Evolutionary conservation across 1,140 invertebrate species (phyloP).

Genomic region (Agrypnia vestita): DNA sequence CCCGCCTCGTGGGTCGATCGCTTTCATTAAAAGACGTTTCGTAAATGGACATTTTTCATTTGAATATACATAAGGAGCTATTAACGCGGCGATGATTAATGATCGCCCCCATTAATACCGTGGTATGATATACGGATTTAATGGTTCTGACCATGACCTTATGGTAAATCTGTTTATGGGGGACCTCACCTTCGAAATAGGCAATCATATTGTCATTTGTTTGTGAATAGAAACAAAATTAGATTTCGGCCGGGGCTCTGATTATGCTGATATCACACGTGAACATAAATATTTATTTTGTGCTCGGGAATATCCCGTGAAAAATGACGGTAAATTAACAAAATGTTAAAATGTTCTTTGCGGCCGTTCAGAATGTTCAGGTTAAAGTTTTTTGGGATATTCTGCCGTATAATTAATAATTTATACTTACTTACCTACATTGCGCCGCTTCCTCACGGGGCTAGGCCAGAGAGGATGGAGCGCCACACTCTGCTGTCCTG

Average conservation of each 20-base stretch:
- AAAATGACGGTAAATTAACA: no score
- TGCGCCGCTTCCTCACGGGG: no score
- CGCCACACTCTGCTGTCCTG: no score
- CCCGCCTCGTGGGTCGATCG: conserved; percentile 16
- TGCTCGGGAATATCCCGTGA: no score
- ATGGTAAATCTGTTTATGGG: conserved; percentile 4
- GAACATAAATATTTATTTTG: no score
- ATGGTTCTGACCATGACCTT: conserved; percentile 36
- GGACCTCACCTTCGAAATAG: conserved; percentile 32
- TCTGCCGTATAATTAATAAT: no score
- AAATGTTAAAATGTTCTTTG: no score
- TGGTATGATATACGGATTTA: conserved; percentile 44
- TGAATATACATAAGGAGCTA: conserved; percentile 43
- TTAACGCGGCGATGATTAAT: conserved; percentile 42
- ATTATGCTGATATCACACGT: conserved; percentile 3
- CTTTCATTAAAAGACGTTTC: conserved; percentile 34
- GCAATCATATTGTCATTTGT: conserved; percentile 46
- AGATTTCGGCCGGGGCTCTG: conserved; percentile 16
- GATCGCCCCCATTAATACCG: conserved; percentile 20
- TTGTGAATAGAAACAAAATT: conserved; percentile 44
- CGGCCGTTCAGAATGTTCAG: no score
- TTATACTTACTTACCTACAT: no score
- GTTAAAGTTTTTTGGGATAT: no score
- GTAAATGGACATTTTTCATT: conserved; percentile 49
- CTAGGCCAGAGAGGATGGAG: no score